Base-by-base conservation (phyloP, 2,797 vertebrate species). In the Neomorphus geoffroyi region DNA sequence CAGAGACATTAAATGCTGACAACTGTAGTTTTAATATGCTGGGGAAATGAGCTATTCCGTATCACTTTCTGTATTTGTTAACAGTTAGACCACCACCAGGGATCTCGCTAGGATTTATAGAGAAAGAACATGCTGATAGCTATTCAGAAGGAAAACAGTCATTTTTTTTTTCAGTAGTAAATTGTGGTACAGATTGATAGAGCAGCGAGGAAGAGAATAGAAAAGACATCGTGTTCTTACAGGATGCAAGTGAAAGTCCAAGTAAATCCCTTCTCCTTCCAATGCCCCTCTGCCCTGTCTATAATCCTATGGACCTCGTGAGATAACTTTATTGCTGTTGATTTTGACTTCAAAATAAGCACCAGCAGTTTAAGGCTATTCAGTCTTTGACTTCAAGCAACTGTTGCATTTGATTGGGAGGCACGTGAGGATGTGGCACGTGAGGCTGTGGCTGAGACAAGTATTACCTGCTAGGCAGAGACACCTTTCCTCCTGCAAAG, bases 1-100 rank as follows among this genome's bases (percentile, higher is more conserved):
- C 92, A 87, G 90, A 83, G 83, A 37, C 95, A 96, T 95, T 95
- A 96, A 96, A 92, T 90, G 93, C 94, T 96, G 86, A 92, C 95
- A 94, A 96, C 94, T 92, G 80, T 87, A 94, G 84, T 95, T 96
- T 94, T 96, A 96, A 94, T 96, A 93, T 96, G 94, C 93, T 92
- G 82, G 86, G 92, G 90, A 96, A 97, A 96, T 95, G 90, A 97
- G 96, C 95, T 94, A 74, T 91, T 95, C 92, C 51, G 64, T 87
- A 94, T 92, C 72, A 87, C 93, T 96, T 95, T 96, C 88, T 89
- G 74, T 96, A 93, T 94, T 95, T 97, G 94, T 93, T 94, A 96
- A 96, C 90, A 92, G 92, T 82, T 95, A 89, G 93, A 79, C 80
- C 80, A 95, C 86, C 95, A 96, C 89, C 82, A 88, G 94, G 96